A percentile compares a stretch with the other conserved stretches of the same genome.
Conservation (phyloP, 2,797 vertebrate species). For the Rhinoraja longicauda region DNA sequence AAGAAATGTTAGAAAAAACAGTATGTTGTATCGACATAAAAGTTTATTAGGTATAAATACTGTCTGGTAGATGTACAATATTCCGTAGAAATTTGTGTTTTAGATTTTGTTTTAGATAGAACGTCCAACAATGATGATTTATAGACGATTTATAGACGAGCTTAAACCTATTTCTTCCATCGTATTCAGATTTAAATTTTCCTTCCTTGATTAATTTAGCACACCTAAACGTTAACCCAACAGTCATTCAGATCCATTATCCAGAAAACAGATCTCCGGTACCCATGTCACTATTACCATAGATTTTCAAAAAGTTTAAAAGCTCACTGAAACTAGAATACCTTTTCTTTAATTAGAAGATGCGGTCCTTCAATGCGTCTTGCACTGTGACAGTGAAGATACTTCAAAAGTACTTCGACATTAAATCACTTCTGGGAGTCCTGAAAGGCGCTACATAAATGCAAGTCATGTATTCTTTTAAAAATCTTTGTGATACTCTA, state of each 20-base stretch:
- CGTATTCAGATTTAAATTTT: not conserved
- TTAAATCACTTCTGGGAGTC: no score
- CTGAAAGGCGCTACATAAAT: no score
- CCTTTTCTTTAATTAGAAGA: not conserved
- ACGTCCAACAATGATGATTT: not conserved
- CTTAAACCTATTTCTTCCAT: not conserved
- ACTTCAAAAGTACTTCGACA: no score
- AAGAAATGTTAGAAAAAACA: not conserved
- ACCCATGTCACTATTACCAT: not conserved
- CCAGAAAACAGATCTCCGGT: not conserved
- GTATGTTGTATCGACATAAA: not conserved
- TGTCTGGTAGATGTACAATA: not conserved
- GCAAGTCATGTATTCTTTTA: no score
- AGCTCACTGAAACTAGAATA: not conserved
- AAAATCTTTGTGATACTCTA: not conserved
- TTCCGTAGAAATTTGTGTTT: not conserved
- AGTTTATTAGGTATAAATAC: not conserved
- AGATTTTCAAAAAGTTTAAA: not conserved
- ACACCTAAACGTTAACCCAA: not conserved
- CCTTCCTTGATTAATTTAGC: not conserved
- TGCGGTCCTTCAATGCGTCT: not conserved
- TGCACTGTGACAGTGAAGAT: no score
- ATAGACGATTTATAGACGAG: not conserved
- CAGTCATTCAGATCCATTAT: constrained; percentile 20
- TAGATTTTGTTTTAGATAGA: not conserved